A percentile compares a stretch with the other conserved stretches of the same genome.
These are phyloP conservation scores for Mus spretus DNA, from an alignment of 2,797 vertebrate species.

Conservation along the genomic window DNA sequence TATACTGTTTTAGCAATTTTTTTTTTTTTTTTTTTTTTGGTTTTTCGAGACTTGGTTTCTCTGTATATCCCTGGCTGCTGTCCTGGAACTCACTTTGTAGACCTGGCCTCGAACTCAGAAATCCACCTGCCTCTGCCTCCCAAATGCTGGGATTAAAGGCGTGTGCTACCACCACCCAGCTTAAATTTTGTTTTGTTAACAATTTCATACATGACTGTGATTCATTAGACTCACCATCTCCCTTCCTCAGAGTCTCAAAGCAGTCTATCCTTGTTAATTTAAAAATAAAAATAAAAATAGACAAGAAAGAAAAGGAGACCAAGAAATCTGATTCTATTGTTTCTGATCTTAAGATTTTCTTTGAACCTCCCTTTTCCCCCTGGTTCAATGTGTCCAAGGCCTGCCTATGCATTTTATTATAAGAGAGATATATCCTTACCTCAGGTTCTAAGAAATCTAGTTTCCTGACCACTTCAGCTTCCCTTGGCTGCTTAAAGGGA, in stretches of 20 bases:
- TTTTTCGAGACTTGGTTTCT: too few relatives aligned
- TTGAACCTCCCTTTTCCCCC: not conserved
- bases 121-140: too few relatives aligned
- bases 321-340: not conserved
- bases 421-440: conserved; percentile 35
- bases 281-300: not conserved
- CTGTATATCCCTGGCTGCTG: too few relatives aligned
- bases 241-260: not conserved
- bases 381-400: too few relatives aligned
- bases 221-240: not conserved
- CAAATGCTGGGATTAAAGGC: too few relatives aligned
- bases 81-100: too few relatives aligned
- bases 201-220: not conserved
- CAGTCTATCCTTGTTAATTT: not conserved
- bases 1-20: not conserved
- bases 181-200: not conserved
- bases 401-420: not conserved
- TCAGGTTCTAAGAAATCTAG: not conserved
- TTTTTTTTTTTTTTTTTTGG: too few relatives aligned
- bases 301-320: not conserved
- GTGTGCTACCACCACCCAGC: too few relatives aligned
- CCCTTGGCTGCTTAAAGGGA: not conserved
- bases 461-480: not conserved
- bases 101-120: too few relatives aligned
- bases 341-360: not conserved